These are phyloP conservation scores for Saturnia pavonia DNA, from an alignment of 2,888 invertebrate species.

Conservation along the genomic window DNA sequence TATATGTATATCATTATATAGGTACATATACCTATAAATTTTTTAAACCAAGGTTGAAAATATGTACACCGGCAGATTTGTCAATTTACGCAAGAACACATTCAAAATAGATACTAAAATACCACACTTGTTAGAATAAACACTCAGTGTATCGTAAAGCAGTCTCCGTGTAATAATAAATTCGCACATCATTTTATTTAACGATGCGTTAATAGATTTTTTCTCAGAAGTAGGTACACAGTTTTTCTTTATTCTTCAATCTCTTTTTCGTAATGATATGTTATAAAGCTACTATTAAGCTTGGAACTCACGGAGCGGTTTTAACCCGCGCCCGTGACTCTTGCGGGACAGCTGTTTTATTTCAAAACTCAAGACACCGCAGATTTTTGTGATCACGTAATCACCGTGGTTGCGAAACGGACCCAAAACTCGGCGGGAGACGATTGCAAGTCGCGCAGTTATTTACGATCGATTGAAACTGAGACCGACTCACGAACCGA, in stretches of 20 bases:
- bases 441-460: too few species aligned
- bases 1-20: neutral
- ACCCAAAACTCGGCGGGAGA: too few species aligned
- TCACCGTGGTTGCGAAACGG: too few species aligned
- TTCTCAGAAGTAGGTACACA: constrained; percentile 6
- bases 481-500: too few species aligned
- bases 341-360: too few species aligned
- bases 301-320: too few species aligned
- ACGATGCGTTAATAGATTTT: constrained; percentile 24
- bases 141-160: constrained; percentile 27
- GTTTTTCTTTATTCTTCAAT: constrained; percentile 13
- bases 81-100: constrained; percentile 14
- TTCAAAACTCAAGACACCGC: too few species aligned
- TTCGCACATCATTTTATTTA: constrained; percentile 25
- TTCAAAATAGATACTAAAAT: constrained; percentile 16
- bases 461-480: too few species aligned
- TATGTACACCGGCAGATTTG: neutral
- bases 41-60: constrained; percentile 7
- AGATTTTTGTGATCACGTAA: too few species aligned
- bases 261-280: neutral
- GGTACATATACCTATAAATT: neutral
- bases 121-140: constrained; percentile 23
- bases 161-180: constrained; percentile 25
- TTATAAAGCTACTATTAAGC: neutral
- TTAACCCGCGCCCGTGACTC: too few species aligned